Evolutionary conservation across 1,140 invertebrate species (phyloP), one percentile per base, ranked within the genome.

Genomic region (Macrocentrus cingulum): DNA sequence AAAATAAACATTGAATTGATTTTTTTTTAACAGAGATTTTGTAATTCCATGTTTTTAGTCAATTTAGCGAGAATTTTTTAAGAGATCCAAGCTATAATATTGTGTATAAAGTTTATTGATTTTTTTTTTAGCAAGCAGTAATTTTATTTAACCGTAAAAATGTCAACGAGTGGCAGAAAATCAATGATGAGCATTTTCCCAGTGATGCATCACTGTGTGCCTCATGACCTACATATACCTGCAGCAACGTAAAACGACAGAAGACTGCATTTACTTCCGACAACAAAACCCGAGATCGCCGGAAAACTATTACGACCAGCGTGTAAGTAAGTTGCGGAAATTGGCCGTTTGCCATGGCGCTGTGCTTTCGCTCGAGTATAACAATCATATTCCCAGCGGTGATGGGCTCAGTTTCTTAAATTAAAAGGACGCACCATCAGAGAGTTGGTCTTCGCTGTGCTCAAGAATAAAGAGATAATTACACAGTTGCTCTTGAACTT

Each of bases 401-500:
- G 37, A 23, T 23, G 39, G n/a, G 22, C 39, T 44, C 23, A 54
- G 22, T 54, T 42, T 54, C 20, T 15, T 42, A 32, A 55, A 55
- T 55, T 42, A 55, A 55, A 55, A 25, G 39, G 22, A 54, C 42
- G 36, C 37, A n/a, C n/a, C n/a, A n/a, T n/a, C n/a, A n/a, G n/a
- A n/a, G n/a, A n/a, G n/a, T n/a, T n/a, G n/a, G n/a, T n/a, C n/a
- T n/a, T n/a, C n/a, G n/a, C n/a, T n/a, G n/a, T n/a, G n/a, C n/a
- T n/a, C n/a, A 54, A 54, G 53, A 55, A 44, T 55, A 37, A 55
- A 55, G 53, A 55, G 53, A 55, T 55, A 55, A 55, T 55, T 55
- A 55, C 42, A 44, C 18, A 54, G 25, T 54, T 54, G 23, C 23
- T 54, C 44, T 29, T 2, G 15, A 11, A 46, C 37, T 41, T 22